Percentiles rank a stretch among this genome's conserved stretches.
Conservation (phyloP, 2,888 invertebrate species). For the Anarsia innoxiella region DNA sequence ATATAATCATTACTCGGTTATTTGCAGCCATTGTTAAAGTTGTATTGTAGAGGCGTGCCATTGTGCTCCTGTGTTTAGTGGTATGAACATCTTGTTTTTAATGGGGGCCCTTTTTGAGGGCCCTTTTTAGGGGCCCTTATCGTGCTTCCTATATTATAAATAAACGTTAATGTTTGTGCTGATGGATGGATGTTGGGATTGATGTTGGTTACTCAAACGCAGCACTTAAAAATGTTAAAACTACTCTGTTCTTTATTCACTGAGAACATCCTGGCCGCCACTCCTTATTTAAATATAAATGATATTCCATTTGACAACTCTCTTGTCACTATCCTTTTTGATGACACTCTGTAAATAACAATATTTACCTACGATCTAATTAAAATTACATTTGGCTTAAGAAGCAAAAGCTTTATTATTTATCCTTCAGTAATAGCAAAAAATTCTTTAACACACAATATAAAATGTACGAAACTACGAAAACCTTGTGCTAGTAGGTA, state of each 20-base stretch:
- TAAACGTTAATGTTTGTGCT: background rate
- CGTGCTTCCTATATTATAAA: background rate
- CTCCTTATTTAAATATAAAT: background rate
- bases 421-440: too few relatives aligned
- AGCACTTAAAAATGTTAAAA: background rate
- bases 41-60: slow-evolving; percentile 38
- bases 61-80: slow-evolving; percentile 56
- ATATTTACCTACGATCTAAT: too few relatives aligned
- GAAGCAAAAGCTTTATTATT: too few relatives aligned
- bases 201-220: background rate
- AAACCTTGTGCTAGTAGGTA: too few relatives aligned
- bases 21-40: slow-evolving; percentile 55
- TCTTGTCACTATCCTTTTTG: too few relatives aligned
- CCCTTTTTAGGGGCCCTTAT: slow-evolving; percentile 31
- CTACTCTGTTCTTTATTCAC: background rate
- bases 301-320: background rate
- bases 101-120: slow-evolving; percentile 40
- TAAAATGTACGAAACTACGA: too few relatives aligned
- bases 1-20: slow-evolving; percentile 67
- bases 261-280: background rate
- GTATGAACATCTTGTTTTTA: slow-evolving; percentile 65
- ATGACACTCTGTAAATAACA: too few relatives aligned
- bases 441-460: too few relatives aligned
- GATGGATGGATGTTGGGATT: background rate
- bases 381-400: too few relatives aligned